Evolutionary conservation across 1,140 invertebrate genomes (phyloP).

Genomic region (Cepaea nemoralis): DNA sequence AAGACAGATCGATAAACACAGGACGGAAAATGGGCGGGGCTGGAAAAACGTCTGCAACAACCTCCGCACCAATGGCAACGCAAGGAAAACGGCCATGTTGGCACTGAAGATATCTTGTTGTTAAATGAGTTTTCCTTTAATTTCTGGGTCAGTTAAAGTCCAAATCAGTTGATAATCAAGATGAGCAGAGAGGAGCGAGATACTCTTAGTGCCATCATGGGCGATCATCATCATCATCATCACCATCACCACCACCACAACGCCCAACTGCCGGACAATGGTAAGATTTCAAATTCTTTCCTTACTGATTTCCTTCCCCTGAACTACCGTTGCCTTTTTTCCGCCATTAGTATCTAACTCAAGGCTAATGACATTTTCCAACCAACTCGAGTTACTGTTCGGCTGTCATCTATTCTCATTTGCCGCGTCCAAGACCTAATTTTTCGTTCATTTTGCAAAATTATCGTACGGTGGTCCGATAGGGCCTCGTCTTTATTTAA

Average conservation of each 20-base stretch:
- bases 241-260: conserved; percentile 18
- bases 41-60: neutral
- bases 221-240: conserved; percentile 27
- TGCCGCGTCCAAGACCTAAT: neutral
- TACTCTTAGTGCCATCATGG: neutral
- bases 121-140: conserved; percentile 34
- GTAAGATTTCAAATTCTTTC: conserved; percentile 1
- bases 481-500: neutral
- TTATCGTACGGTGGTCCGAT: neutral
- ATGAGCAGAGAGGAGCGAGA: conserved; percentile 32
- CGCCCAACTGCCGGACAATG: neutral
- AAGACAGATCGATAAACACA: no score
- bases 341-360: no score
- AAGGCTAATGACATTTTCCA: no score
- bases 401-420: neutral
- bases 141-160: neutral
- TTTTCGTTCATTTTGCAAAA: conserved; percentile 17
- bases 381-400: neutral
- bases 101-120: neutral
- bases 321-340: neutral
- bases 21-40: neutral
- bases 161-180: conserved; percentile 34
- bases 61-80: neutral
- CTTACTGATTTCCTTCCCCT: neutral
- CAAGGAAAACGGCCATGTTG: neutral